phyloP scores from a whole-genome alignment of 1,140 invertebrate genomes.

The Antheraea mylitta region DNA sequence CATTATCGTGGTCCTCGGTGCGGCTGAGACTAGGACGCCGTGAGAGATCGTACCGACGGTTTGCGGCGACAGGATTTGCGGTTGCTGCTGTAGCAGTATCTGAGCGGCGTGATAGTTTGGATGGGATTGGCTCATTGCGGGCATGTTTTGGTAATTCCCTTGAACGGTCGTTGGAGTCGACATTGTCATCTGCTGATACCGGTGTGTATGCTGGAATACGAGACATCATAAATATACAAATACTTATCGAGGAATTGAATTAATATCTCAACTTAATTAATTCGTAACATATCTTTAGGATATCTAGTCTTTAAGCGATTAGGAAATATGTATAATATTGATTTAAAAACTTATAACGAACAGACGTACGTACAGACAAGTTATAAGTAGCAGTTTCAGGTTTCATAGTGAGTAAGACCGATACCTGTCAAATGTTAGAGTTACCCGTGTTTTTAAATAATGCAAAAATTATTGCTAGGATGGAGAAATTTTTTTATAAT shows the following conservation, averaged over 20 bases:
- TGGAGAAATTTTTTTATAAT: not conserved
- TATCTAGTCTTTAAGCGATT: too few species aligned
- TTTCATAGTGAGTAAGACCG: too few species aligned
- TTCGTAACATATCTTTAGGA: too few species aligned
- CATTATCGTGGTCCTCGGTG: slow-evolving; percentile 46
- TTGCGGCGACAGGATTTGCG: slow-evolving; percentile 20
- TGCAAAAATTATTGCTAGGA: not conserved
- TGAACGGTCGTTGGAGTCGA: slow-evolving; percentile 64
- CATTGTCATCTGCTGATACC: slow-evolving; percentile 67
- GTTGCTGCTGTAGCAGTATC: slow-evolving; percentile 16
- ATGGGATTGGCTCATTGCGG: slow-evolving; percentile 60
- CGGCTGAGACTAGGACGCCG: slow-evolving; percentile 41
- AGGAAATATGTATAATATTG: too few species aligned
- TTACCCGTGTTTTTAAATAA: too few species aligned
- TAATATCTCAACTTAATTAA: too few species aligned
- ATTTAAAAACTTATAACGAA: too few species aligned
- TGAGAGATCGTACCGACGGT: slow-evolving; percentile 22
- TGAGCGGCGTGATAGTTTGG: slow-evolving; percentile 48
- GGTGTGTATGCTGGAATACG: slow-evolving; percentile 45
- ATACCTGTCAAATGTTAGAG: too few species aligned
- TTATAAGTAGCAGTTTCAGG: too few species aligned
- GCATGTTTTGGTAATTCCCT: slow-evolving; percentile 58
- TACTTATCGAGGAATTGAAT: too few species aligned
- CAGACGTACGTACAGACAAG: too few species aligned
- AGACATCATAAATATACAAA: too few species aligned